phyloP scores from a whole-genome alignment of 2,888 invertebrate species.

The Zygothrica quintamaculata region DNA sequence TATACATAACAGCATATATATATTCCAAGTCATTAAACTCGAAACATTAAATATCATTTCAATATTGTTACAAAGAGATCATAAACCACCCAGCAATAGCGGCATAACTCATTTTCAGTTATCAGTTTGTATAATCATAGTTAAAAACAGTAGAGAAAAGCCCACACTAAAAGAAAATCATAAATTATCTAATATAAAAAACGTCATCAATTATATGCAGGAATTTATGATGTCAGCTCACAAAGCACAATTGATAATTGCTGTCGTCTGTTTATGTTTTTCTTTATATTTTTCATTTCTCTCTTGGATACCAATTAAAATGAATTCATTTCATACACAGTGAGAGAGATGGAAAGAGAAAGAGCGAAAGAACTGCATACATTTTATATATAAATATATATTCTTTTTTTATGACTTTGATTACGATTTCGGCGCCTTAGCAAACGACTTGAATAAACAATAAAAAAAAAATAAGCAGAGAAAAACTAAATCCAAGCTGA shows the following conservation, averaged over 20 bases:
- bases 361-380: conserved; percentile 6
- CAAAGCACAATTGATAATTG: conserved; percentile 74
- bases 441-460: conserved; percentile 57
- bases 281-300: conserved; percentile 6
- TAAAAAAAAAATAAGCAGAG: conserved; percentile 51
- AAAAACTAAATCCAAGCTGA: conserved; percentile 22
- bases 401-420: conserved; percentile 74
- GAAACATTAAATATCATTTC: conserved; percentile 16
- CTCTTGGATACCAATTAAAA: conserved; percentile 70
- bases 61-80: conserved; percentile 18
- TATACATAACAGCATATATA: too few species aligned
- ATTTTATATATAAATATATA: background rate
- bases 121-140: conserved; percentile 49
- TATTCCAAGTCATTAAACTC: background rate
- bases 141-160: conserved; percentile 44
- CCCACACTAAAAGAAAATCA: conserved; percentile 60
- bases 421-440: conserved; percentile 75
- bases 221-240: conserved; percentile 74
- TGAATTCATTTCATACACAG: conserved; percentile 55
- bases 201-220: conserved; percentile 59
- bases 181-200: conserved; percentile 72
- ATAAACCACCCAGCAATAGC: conserved; percentile 51
- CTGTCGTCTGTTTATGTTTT: conserved; percentile 52
- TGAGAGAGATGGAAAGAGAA: too few species aligned
- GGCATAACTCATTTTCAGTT: conserved; percentile 39